Percentiles rank a stretch among this genome's conserved stretches.
These are phyloP conservation scores for Ypsolopha scabrella DNA, from an alignment of 2,888 invertebrate species.

Conservation along the genomic window DNA sequence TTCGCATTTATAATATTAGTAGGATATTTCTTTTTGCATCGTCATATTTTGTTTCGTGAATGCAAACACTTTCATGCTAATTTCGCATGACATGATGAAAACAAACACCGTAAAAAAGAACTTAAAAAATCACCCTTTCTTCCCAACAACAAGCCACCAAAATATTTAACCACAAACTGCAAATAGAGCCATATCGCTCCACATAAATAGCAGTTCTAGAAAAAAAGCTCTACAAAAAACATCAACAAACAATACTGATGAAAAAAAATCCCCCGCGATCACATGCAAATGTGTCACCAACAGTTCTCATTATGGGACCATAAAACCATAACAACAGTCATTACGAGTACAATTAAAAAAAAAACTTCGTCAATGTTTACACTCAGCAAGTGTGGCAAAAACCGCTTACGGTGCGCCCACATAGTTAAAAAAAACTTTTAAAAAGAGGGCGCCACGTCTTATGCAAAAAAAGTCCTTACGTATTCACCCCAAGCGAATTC, in stretches of 20 bases:
- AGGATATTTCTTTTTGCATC: constrained; percentile 19
- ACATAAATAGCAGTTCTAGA: constrained; percentile 26
- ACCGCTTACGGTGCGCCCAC: constrained; percentile 65
- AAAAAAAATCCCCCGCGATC: constrained; percentile 51
- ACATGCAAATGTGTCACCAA: constrained; percentile 62
- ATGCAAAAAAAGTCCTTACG: constrained; percentile 67
- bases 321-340: constrained; percentile 66
- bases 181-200: constrained; percentile 54
- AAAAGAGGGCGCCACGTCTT: constrained; percentile 65
- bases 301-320: constrained; percentile 59
- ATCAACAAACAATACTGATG: constrained; percentile 41
- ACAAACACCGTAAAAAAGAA: constrained; percentile 41
- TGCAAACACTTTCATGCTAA: constrained; percentile 22
- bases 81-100: constrained; percentile 28
- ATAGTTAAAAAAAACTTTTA: constrained; percentile 57
- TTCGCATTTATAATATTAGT: too few species aligned
- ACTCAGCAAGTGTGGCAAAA: constrained; percentile 62
- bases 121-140: constrained; percentile 47
- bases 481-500: constrained; percentile 69
- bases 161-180: constrained; percentile 63
- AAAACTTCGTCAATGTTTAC: constrained; percentile 54
- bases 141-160: constrained; percentile 52
- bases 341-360: constrained; percentile 65
- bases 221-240: constrained; percentile 38
- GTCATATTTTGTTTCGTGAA: constrained; percentile 14